Evolutionary conservation across 2,888 invertebrate species (phyloP), one percentile per base, ranked within the genome.

Genomic region (Epinotia bilunana): DNA sequence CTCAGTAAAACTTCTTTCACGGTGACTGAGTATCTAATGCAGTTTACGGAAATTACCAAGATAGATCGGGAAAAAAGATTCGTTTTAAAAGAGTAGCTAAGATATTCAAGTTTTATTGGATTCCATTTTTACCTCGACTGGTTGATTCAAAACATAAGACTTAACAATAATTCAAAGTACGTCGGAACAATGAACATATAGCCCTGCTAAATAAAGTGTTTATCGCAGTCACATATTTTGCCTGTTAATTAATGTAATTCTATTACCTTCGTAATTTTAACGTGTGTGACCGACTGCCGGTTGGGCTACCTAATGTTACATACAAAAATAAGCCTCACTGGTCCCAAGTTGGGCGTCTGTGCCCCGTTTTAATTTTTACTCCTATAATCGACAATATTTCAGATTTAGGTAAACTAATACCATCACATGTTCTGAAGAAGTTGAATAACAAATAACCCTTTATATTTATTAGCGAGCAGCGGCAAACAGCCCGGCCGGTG

Each of bases 11-110:
- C 20, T 63, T 46, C 63, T 63, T 46, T 63, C 46, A 46, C 46
- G 11, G 46, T 46, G 63, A 63, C 63, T 46, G 63, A 63, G 46
- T 23, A 46, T 9, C 55, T 67, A 33, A 67, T 67, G 65, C 33
- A 53, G 16, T 46, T 63, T 46, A 63, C 63, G 18, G 43, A 46
- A 63, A 63, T 63, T 46, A 63, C 63, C 20, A 20, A 63, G 63
- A 63, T 63, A 46, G 63, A 63, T 63, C 23, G 63, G 20, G 23
- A 20, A 63, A 43, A 46, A 63, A 20, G 0, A 16, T 18, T 63
- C 5, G 16, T 61, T 61, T n/a, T 33, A 33, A 61, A 33, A 33
- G 61, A 61, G n/a, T 33, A 33, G 33, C 33, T n/a, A 33, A 33
- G 28, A 33, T 4, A 16, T 60, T 60, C 9, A 16, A 23, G 16